Base-by-base conservation (phyloP, 2,797 vertebrate genomes). In the Limosa lapponica region DNA sequence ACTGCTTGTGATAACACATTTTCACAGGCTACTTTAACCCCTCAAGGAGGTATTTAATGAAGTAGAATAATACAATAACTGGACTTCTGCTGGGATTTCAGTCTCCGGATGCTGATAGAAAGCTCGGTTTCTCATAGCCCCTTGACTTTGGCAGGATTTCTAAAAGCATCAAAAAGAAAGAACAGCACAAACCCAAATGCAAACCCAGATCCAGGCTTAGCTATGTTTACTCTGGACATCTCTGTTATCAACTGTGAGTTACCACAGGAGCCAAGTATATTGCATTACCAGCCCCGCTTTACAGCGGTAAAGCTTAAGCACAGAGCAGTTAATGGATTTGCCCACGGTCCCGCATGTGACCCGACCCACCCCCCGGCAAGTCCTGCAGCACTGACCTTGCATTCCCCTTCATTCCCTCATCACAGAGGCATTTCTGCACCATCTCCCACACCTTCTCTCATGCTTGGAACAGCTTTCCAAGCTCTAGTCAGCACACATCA, bases 371-470 rank as follows among this genome's bases (percentile, higher is more conserved):
- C 88, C 87, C 65, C 78, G 67, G 71, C 0, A 2, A 84, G 61
- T 95, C 86, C 86, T 90, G 86, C 79, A 86, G 92, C 83, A 89
- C 78, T 96, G 95, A 95, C 95, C 95, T 95, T 90, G 87, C 86
- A 82, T 96, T 96, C 90, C 95, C 95, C 94, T 92, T 96, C 96
- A 94, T 96, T 97, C 93, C 81, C 88, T 94, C 95, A 96, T 96
- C 96, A 95, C 91, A 94, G 82, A 96, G 83, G 91, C 91, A 97
- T 97, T 96, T 97, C 95, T 96, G 86, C 95, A 95, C 96, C 95
- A 95, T 97, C 96, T 96, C 95, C 93, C 93, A 96, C 94, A 96
- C 96, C 94, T 96, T 94, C 94, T 89, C 92, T 95, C 95, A 96
- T 95, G 91, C 92, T 95, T 91, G 65, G 86, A 96, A 92, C 93